phyloP scores from a whole-genome alignment of 2,888 invertebrate genomes.

The Griposia aprilina region DNA sequence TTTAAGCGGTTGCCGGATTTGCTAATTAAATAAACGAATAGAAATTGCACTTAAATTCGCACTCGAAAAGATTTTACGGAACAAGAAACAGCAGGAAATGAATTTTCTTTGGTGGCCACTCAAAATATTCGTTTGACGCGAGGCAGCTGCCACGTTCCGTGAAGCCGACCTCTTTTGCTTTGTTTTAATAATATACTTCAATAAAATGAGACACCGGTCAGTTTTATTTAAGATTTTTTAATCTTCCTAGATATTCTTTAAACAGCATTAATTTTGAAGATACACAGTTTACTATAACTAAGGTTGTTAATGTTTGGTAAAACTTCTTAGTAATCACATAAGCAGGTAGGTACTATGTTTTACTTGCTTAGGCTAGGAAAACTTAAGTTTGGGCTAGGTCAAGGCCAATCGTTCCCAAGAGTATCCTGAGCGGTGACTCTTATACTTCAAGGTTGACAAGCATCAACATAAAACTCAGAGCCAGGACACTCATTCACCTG shows the following conservation, averaged over 20 bases:
- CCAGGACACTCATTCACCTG: neutral
- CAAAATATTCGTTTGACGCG: constrained; percentile 71
- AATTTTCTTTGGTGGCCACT: constrained; percentile 75
- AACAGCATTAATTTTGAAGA: neutral
- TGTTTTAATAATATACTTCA: constrained; percentile 69
- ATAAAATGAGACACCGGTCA: constrained; percentile 51
- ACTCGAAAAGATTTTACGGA: constrained; percentile 69
- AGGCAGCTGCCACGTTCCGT: constrained; percentile 61
- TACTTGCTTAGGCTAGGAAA: neutral
- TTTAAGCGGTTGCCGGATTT: constrained; percentile 13
- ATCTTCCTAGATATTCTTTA: neutral
- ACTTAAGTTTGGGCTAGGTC: constrained; percentile 16
- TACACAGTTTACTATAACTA: neutral
- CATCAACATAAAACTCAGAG: neutral
- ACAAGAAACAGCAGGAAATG: constrained; percentile 74
- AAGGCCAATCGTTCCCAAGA: constrained; percentile 16
- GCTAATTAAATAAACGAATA: constrained; percentile 66
- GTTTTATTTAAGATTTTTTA: constrained; percentile 34
- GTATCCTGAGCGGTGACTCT: neutral
- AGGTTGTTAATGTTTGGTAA: neutral
- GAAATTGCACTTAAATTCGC: constrained; percentile 65
- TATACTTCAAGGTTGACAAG: constrained; percentile 12
- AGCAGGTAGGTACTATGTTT: neutral
- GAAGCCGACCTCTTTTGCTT: constrained; percentile 68
- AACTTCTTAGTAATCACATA: neutral